These are phyloP conservation scores for Formica selysi DNA, from an alignment of 1,140 invertebrate genomes.

Conservation along the genomic window DNA sequence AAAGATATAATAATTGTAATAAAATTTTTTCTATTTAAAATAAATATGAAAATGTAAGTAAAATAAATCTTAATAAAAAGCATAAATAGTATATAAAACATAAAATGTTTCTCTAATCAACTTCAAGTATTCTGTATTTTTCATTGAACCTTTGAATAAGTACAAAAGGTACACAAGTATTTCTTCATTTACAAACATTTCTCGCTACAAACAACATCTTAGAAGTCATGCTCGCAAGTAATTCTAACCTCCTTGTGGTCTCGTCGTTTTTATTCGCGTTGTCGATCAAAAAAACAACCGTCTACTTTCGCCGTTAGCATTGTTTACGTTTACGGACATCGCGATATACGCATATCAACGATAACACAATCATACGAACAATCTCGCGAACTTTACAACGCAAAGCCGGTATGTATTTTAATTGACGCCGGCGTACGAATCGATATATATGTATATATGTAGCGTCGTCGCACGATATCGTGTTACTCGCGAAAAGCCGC, in stretches of 20 bases:
- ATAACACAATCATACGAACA: too few relatives aligned
- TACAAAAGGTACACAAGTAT: too few relatives aligned
- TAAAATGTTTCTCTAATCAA: neutral
- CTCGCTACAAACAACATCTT: too few relatives aligned
- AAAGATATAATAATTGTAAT: neutral
- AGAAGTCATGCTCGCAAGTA: neutral
- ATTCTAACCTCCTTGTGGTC: constrained; percentile 29
- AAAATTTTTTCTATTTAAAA: too few relatives aligned
- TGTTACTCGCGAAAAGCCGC: neutral
- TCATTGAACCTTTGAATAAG: too few relatives aligned
- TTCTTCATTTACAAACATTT: too few relatives aligned
- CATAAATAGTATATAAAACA: neutral
- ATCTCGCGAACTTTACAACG: too few relatives aligned
- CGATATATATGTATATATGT: neutral
- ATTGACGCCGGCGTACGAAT: neutral
- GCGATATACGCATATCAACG: too few relatives aligned
- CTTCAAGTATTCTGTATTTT: neutral
- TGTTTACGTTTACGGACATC: too few relatives aligned
- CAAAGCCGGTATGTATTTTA: too few relatives aligned
- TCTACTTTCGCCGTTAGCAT: neutral
- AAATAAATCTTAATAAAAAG: neutral
- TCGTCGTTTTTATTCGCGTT: too few relatives aligned
- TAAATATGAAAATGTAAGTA: neutral
- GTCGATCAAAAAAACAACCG: neutral
- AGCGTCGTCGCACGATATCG: neutral